Base-by-base conservation (phyloP, 2,888 invertebrate genomes). In the Microctonus hyperodae region DNA sequence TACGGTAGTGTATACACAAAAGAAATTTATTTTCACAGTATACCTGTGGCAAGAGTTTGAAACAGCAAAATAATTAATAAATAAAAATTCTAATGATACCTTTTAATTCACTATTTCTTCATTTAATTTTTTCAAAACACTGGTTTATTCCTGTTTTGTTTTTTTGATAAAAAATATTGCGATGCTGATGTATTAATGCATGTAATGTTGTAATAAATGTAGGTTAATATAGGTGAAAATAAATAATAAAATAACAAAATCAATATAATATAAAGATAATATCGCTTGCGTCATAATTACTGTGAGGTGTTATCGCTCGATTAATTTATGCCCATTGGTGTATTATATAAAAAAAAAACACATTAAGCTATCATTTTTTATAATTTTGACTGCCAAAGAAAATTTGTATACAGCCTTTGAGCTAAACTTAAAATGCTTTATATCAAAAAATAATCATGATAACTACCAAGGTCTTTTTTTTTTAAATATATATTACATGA, bases 261-360 rank as follows among this genome's bases (percentile, higher is more conserved):
- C 68, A 67, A 70, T 70, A 65, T 70, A 65, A 66, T 40, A 40
- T 31, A 60, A 58, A 50, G 51, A 68, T 63, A 66, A 57, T 44
- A 53, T 51, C 33, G 28, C 60, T 65, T 61, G 53, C 65, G 64
- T 58, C 51, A 66, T 37, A 40, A 67, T 57, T 44, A 44, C n/a
- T n/a, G n/a, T n/a, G n/a, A 44, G 16, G 16, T 44, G 16, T 44
- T 44, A 44, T 16, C 1, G n/a, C 16, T 44, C n/a, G 16, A 37
- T 37, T 44, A 16, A 44, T 16, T 16, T 44, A 16, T 40, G n/a
- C 13, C 13, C 16, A 16, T 37, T 37, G n/a, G n/a, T 37, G n/a
- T 3, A 5, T 37, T 1, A n/a, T 37, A n/a, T n/a, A 1, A 37
- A 37, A 44, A 44, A 44, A 16, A 44, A 16, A 44, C n/a, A 16